Base-by-base conservation (phyloP, 1,140 invertebrate species). In the Parapsyche elsis region DNA sequence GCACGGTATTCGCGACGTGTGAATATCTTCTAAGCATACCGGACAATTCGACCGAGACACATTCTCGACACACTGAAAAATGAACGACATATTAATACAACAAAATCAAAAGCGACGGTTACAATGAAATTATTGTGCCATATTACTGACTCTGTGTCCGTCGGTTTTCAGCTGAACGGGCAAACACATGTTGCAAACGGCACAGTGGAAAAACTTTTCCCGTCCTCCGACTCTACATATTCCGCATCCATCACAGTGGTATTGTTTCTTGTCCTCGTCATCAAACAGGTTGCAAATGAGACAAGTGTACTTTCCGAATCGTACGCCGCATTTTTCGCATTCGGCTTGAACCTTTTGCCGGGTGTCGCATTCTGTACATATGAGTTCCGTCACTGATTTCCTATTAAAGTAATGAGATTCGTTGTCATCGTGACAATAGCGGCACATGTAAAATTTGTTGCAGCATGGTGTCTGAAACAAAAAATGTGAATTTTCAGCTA, bases 391-490 rank as follows among this genome's bases (percentile, higher is more conserved):
- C 0, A 97, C 93, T 75, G 93, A 92, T 85, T 95, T 94, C 67
- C 95, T 90, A 86, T 95, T 94, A 57, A 97, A 92, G 23, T 93
- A 92, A 85, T 97, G 95, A 61, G 92, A 89, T 84, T 97, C 95
- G 71, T 93, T 93, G 83, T 96, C 94, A 88, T 97, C 95, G 85
- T 97, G 96, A 85, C 96, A 97, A 85, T 96, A 95, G 30, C 96
- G 91, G 85, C 96, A 97, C 79, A 94, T 93, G 86, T 97, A 97
- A 0, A 95, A 91, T 86, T 96, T 96, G 83, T 94, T 93, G 87
- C 95, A 97, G 85, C 95, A 96, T 73, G 95, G 95, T 24, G 94
- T 94, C 95, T 97, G 86, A 9, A 90, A 90, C 79, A 83, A 38
- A 79, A 82, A 38, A 4, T 38, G 1, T 38, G 30, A 7, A 38